Evolutionary conservation across 2,113 vertebrate species (phyloP), one percentile per base, ranked within the genome.

Genomic region (Empidonax traillii): DNA sequence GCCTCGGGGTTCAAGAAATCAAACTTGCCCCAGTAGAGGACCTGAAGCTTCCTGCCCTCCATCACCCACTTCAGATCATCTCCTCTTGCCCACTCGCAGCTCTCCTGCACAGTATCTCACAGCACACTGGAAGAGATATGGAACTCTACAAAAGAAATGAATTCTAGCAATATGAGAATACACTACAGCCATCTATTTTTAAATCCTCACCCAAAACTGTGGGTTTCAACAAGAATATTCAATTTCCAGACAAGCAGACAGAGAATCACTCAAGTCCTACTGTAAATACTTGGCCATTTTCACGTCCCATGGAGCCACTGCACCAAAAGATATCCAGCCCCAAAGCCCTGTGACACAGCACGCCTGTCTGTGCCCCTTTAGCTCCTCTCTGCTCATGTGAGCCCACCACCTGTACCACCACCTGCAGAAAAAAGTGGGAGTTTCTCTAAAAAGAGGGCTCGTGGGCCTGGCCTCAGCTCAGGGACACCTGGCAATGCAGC

Each of bases 311-410:
- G 6, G 88, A 71, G 23, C 28, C 35, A 30, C 16, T 53, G 35
- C 49, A 59, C 14, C 21, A 47, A 53, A 63, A 0, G 2, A 49
- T 1, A 20, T 12, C 80, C 67, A 58, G 37, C 23, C 46, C 39
- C 47, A 69, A 76, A 69, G 59, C 18, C 51, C 43, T 4, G 0
- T 1, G 7, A 49, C 39, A 55, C 0, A 0, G 35, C 55, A 59
- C 3, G 6, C 17, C 37, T 10, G 16, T 9, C 41, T 35, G 43
- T 8, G 61, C 67, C 75, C 20, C 6, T 4, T 27, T 12, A 23
- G 43, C 24, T 16, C 20, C n/a, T 2, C 3, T 2, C 7, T 0
- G 4, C 33, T 46, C 6, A 21, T 3, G 5, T 3, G 2, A 85
- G 62, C 28, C 73, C 43, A 58, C 3, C 4, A 21, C 13, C 65